Evolutionary conservation across 2,888 invertebrate genomes (phyloP).

Genomic region (Chymomyza amoena): DNA sequence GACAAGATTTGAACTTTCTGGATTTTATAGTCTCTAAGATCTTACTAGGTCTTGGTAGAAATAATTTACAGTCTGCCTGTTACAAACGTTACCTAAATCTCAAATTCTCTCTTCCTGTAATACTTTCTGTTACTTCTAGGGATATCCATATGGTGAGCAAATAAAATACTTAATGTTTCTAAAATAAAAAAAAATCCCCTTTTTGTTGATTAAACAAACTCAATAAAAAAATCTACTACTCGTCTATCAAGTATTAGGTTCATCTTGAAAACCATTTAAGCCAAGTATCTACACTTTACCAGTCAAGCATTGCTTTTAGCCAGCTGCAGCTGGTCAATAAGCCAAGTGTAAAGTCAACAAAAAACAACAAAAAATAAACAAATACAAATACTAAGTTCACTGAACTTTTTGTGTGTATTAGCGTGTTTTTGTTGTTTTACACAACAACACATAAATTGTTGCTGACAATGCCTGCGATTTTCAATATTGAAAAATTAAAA

Average conservation of each 20-base stretch:
- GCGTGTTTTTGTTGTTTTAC: slow-evolving; percentile 29
- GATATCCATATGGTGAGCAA: no score
- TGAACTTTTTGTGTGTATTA: slow-evolving; percentile 14
- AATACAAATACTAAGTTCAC: slow-evolving; percentile 30
- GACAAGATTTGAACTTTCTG: no score
- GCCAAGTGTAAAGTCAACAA: slow-evolving; percentile 24
- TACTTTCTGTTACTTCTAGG: no score
- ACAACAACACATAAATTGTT: slow-evolving; percentile 18
- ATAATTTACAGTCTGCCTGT: no score
- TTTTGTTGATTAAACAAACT: neutral
- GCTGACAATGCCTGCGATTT: slow-evolving; percentile 12
- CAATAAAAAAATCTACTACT: neutral
- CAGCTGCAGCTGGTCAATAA: neutral
- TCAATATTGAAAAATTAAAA: neutral
- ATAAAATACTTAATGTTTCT: no score
- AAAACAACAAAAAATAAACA: slow-evolving; percentile 20
- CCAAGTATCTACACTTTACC: neutral
- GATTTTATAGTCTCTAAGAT: no score
- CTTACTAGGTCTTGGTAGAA: no score
- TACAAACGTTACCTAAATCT: no score
- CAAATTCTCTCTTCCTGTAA: no score
- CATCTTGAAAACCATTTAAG: neutral
- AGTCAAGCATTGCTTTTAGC: neutral
- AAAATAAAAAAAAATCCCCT: no score
- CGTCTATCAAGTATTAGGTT: neutral